Conservation (phyloP, 2,888 invertebrate species). For the Ametastegia equiseti region DNA sequence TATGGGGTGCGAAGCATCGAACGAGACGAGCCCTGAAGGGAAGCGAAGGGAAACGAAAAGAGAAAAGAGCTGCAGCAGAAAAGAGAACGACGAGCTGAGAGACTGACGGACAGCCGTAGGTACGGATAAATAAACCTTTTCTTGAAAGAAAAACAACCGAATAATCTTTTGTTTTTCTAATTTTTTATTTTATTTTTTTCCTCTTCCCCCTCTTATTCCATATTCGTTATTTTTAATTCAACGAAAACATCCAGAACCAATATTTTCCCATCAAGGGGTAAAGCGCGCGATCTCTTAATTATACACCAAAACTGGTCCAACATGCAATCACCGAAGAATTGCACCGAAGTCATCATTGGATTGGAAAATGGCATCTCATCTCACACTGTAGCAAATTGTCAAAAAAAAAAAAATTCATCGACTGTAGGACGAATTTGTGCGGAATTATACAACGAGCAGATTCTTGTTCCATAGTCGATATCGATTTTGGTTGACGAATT, state of each 20-base stretch:
- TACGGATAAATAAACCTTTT: conserved; percentile 30
- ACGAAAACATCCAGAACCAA: conserved; percentile 14
- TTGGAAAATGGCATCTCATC: not conserved
- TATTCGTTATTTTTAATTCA: conserved; percentile 23
- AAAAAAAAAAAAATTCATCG: too few species aligned
- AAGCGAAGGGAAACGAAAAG: not conserved
- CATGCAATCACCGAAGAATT: too few species aligned
- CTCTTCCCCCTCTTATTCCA: not conserved
- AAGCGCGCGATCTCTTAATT: conserved; percentile 14
- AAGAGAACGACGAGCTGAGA: conserved; percentile 7
- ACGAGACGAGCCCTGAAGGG: conserved; percentile 17
- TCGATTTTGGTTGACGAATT: too few species aligned
- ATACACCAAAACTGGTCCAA: too few species aligned
- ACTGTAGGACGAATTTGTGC: too few species aligned
- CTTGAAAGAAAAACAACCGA: conserved; percentile 17
- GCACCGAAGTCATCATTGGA: not conserved
- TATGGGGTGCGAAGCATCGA: conserved; percentile 38
- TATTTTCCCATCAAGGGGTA: not conserved
- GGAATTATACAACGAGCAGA: too few species aligned
- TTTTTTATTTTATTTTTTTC: too few species aligned
- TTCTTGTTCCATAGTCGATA: too few species aligned
- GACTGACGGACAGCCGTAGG: not conserved
- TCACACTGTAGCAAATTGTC: not conserved
- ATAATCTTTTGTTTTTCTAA: not conserved
- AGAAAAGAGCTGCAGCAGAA: conserved; percentile 1